These are phyloP conservation scores for Catharus fuscescens DNA, from an alignment of 2,113 vertebrate species.

Conservation along the genomic window DNA sequence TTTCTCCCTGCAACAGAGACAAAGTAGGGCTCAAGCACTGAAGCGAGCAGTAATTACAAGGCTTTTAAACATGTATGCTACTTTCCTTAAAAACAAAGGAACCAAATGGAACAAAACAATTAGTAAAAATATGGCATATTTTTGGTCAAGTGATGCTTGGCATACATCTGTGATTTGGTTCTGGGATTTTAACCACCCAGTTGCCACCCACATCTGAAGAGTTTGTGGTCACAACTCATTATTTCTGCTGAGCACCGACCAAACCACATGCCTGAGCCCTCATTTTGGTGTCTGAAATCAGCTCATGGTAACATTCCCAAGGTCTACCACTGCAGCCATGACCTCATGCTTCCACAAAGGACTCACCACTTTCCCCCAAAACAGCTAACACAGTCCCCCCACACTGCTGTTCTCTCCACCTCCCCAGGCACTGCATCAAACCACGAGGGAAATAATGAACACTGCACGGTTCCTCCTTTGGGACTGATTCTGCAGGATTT, in stretches of 20 bases:
- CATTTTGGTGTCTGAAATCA: not conserved
- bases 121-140: not conserved
- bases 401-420: not conserved
- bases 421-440: rapidly evolving
- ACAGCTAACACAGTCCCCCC: not conserved
- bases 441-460: rapidly evolving
- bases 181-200: not conserved
- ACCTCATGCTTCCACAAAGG: not conserved
- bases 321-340: not conserved
- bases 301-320: not conserved
- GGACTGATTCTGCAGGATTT: not conserved
- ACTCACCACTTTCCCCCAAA: not conserved
- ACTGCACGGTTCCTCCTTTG: not conserved
- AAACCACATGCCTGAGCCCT: not conserved
- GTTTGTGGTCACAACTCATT: not conserved
- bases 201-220: not conserved
- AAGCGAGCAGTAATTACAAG: not conserved
- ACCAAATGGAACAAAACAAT: not conserved
- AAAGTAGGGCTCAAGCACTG: not conserved
- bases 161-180: not conserved
- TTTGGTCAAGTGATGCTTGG: not conserved
- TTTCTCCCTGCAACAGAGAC: slow-evolving; percentile 70
- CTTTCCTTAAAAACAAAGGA: not conserved
- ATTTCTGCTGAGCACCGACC: not conserved
- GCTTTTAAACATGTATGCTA: not conserved